Evolutionary conservation across 2,797 vertebrate species (phyloP).

Genomic region (Tokudaia muenninki): DNA sequence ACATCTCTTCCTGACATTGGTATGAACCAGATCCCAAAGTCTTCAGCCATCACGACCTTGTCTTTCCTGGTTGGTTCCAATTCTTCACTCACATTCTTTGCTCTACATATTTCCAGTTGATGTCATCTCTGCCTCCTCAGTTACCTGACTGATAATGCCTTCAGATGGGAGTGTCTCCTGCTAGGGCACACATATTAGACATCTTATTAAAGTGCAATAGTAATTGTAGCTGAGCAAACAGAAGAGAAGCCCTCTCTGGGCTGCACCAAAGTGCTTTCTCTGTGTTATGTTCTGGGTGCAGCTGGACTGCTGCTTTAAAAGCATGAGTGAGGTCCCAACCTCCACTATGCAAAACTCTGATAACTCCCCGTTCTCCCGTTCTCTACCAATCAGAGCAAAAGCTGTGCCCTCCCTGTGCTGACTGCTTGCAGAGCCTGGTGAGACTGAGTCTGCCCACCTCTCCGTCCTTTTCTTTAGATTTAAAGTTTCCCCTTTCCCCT

Average conservation of each 20-base stretch:
- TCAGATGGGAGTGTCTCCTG: not conserved
- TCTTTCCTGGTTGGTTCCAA: not conserved
- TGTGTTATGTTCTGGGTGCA: not conserved
- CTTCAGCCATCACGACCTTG: not conserved
- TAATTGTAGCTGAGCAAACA: not conserved
- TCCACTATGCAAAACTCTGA: not conserved
- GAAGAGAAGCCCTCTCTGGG: not conserved
- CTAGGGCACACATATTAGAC: not conserved
- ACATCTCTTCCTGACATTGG: not conserved
- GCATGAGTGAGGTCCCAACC: not conserved
- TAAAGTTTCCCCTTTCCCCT: not conserved
- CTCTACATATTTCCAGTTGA: not conserved
- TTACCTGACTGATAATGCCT: not conserved
- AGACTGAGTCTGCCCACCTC: too few relatives aligned
- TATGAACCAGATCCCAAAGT: not conserved
- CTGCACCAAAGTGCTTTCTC: not conserved
- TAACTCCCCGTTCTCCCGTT: not conserved
- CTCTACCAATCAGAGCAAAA: not conserved
- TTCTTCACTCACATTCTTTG: not conserved
- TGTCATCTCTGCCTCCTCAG: not conserved
- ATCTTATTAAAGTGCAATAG: constrained; percentile 12
- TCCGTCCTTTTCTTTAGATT: not conserved
- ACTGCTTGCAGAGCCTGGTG: not conserved
- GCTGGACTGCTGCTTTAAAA: constrained; percentile 24
- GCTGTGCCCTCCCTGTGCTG: not conserved